A percentile compares a stretch with the other conserved stretches of the same genome.
Evolutionary conservation across 2,888 invertebrate species (phyloP).

Genomic region (Anoncus sp.): DNA sequence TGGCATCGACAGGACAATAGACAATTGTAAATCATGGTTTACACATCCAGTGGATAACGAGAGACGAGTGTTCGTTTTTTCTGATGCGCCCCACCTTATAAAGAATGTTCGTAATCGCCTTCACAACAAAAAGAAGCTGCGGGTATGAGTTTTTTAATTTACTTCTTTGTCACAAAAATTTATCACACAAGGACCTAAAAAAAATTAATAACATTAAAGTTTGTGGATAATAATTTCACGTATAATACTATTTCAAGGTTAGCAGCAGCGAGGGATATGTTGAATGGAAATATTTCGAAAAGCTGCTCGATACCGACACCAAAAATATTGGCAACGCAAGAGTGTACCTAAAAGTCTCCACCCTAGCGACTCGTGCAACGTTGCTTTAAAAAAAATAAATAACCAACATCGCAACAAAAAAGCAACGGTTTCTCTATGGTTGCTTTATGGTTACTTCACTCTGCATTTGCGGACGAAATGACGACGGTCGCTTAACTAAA

Average conservation of each 20-base stretch:
- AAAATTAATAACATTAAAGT: neutral
- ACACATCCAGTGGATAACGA: slow-evolving; percentile 15
- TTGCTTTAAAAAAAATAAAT: no score
- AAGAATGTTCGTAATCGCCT: neutral
- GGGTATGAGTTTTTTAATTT: slow-evolving; percentile 1
- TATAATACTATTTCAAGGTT: neutral
- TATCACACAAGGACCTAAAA: neutral
- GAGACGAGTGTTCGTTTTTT: slow-evolving; percentile 7
- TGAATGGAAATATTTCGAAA: slow-evolving; percentile 3
- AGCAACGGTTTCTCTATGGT: no score
- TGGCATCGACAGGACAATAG: neutral
- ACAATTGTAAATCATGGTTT: slow-evolving; percentile 17
- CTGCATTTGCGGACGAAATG: no score
- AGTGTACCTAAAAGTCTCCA: neutral
- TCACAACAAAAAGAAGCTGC: no score
- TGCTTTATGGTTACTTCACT: no score
- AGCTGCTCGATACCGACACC: neutral
- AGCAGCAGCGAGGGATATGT: no score
- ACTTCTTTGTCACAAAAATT: neutral
- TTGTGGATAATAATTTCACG: neutral
- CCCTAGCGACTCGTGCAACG: no score
- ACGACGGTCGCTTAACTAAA: no score
- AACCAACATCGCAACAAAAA: no score
- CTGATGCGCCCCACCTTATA: slow-evolving; percentile 2
- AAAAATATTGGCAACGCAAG: neutral